These are phyloP conservation scores for Tokudaia muenninki DNA, from an alignment of 2,797 vertebrate genomes.

Conservation along the genomic window DNA sequence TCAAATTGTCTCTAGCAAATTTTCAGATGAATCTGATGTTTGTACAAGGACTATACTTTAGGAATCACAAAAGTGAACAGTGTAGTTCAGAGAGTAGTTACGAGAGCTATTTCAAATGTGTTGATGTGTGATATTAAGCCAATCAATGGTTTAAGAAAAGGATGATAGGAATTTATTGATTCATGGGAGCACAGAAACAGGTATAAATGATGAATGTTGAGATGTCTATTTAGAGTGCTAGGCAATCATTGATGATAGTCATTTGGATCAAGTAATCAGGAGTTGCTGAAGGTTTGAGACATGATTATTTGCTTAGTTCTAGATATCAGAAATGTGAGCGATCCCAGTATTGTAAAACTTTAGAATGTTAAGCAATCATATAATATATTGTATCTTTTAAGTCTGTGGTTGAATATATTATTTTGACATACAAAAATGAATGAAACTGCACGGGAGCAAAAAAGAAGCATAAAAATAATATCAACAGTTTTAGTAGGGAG, in stretches of 20 bases:
- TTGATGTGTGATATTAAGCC: slow-evolving; percentile 3
- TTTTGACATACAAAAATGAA: neutral
- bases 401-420: neutral
- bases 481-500: neutral
- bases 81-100: neutral
- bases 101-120: neutral
- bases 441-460: neutral
- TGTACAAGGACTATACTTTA: neutral
- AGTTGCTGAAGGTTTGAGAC: neutral
- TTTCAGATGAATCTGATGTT: neutral
- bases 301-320: neutral
- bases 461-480: neutral
- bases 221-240: neutral
- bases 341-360: neutral
- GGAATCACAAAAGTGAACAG: neutral
- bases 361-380: neutral
- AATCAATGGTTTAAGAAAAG: neutral
- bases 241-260: neutral
- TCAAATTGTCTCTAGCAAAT: neutral
- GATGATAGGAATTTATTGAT: slow-evolving; percentile 8
- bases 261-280: slow-evolving; percentile 1
- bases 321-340: neutral
- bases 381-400: neutral
- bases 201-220: neutral
- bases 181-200: neutral